Evolutionary conservation across 1,140 invertebrate genomes (phyloP).

Genomic region (Heliconius eleuchia): DNA sequence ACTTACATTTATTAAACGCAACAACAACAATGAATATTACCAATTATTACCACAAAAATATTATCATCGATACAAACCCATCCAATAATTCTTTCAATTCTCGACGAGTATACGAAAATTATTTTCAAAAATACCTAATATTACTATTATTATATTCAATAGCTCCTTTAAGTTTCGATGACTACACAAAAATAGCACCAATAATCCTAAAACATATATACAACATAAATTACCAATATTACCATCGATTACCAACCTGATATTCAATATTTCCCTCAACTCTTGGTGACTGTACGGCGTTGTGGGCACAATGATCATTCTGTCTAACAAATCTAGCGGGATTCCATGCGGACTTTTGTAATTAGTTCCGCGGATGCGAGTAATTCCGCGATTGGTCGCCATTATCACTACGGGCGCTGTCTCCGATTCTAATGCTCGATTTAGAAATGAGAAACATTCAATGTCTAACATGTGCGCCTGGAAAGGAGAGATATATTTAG

Average conservation of each 20-base stretch:
- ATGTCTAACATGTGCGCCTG: conserved; percentile 99
- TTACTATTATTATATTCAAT: not conserved
- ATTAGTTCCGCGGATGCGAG: conserved; percentile 96
- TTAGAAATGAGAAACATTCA: conserved; percentile 99
- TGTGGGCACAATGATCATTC: conserved; percentile 97
- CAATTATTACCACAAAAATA: too few species aligned
- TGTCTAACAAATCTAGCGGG: conserved; percentile 97
- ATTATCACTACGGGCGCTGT: conserved; percentile 99
- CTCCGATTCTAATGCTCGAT: conserved; percentile 97
- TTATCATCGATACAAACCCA: too few species aligned
- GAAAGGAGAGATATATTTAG: not conserved
- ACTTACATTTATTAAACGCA: too few species aligned
- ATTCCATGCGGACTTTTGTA: conserved; percentile 97
- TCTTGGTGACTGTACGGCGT: conserved; percentile 94
- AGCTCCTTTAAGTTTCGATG: too few species aligned
- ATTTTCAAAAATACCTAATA: not conserved
- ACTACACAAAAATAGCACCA: not conserved
- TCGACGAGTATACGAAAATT: too few species aligned
- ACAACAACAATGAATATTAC: too few species aligned
- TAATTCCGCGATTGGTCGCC: conserved; percentile 99
- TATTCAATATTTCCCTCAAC: conserved; percentile 95
- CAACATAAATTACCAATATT: not conserved
- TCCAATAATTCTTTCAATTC: too few species aligned
- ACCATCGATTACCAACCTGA: conserved; percentile 82
- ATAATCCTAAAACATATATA: not conserved